Conservation (phyloP, 1,140 invertebrate species). For the Ephestia elutella region DNA sequence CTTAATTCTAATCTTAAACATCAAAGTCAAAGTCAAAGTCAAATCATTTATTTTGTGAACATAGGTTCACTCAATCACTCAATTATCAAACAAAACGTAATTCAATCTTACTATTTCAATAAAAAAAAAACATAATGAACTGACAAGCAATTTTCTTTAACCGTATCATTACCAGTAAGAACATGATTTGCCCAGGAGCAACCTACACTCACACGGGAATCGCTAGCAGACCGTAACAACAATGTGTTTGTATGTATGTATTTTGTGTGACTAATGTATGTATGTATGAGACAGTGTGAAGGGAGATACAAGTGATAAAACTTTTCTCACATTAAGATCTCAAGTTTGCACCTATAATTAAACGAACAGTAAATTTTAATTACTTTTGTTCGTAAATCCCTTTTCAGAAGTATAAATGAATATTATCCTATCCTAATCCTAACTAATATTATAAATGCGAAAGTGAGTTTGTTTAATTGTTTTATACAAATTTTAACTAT, state of each 20-base stretch:
- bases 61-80: too few relatives aligned
- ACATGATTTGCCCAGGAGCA: slow-evolving; percentile 24
- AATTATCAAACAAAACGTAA: too few relatives aligned
- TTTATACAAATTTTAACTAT: too few relatives aligned
- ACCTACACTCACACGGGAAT: slow-evolving; percentile 37
- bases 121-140: not conserved
- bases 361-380: not conserved
- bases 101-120: not conserved
- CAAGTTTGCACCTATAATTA: not conserved
- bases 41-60: too few relatives aligned
- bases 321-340: not conserved
- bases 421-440: too few relatives aligned
- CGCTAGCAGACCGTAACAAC: slow-evolving; percentile 24
- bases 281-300: not conserved
- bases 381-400: not conserved
- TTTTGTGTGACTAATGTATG: not conserved
- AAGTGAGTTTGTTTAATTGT: too few relatives aligned
- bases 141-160: slow-evolving; percentile 3
- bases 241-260: not conserved
- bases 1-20: too few relatives aligned
- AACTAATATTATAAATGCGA: too few relatives aligned
- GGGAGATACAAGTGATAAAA: not conserved
- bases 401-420: too few relatives aligned
- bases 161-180: slow-evolving; percentile 8
- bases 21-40: too few relatives aligned